Evolutionary conservation across 2,888 invertebrate species (phyloP), one percentile per base, ranked within the genome.

Genomic region (Mythimna lalbum): DNA sequence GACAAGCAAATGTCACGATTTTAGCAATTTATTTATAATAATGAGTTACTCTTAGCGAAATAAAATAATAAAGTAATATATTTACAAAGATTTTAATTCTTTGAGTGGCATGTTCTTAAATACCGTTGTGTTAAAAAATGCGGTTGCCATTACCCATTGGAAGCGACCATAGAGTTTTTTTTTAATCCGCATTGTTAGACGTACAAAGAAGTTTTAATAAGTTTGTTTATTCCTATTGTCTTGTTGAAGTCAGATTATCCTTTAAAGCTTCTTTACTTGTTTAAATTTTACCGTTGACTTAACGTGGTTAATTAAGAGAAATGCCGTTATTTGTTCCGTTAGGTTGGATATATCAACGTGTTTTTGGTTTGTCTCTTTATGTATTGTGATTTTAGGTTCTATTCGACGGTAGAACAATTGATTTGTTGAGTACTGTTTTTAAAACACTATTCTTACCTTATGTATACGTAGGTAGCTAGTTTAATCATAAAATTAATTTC

Each of bases 191-290:
- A 53, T 63, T 55, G 47, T 64, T 63, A 60, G 65, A 12, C 53
- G n/a, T 60, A 67, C 72, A 84, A 81, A 70, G 73, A 55, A 65
- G 43, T 75, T 49, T 73, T 78, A 76, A 80, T 78, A 76, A 69
- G 67, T 82, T 82, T 82, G 85, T 83, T 83, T 80, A 78, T 85
- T 71, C 49, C 76, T 78, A 73, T 83, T 84, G 83, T 85, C 64
- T 81, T 65, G 52, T 52, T 52, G 33, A 80, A 72, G 71, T 63
- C 31, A 65, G 67, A 82, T 85, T 74, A 85, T 71, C 70, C 76
- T 62, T 81, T 69, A 53, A 82, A 77, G 69, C 73, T 78, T 66
- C 55, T 73, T 63, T 68, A 67, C n/a, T 70, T 74, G 69, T 73
- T 71, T 64, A 70, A 66, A 36, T 65, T 69, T 76, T 69, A 85